A percentile compares a stretch with the other conserved stretches of the same genome.
Conservation (phyloP, 1,140 invertebrate species). For the Myzus persicae region DNA sequence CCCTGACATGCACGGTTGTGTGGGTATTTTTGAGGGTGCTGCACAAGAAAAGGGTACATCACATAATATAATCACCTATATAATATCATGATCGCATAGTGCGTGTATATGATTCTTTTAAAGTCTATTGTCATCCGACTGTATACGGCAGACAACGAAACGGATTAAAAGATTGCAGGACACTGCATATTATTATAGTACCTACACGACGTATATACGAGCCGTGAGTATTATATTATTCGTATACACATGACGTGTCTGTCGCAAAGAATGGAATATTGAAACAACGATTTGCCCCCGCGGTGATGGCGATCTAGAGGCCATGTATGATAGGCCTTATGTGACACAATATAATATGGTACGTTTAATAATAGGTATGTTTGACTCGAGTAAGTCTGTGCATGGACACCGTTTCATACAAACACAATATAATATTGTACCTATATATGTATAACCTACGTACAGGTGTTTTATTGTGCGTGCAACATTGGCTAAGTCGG, state of each 20-base stretch:
- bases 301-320: constrained; percentile 35
- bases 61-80: background rate
- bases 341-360: background rate
- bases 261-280: constrained; percentile 14
- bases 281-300: background rate
- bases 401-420: background rate
- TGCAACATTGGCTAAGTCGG: background rate
- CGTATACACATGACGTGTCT: background rate
- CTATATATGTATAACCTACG: too few relatives aligned
- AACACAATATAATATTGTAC: too few relatives aligned
- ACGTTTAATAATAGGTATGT: constrained; percentile 16
- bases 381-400: background rate
- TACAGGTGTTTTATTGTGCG: background rate
- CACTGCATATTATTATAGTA: background rate
- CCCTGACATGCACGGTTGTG: background rate
- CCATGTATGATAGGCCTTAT: background rate
- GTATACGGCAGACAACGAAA: background rate
- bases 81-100: background rate
- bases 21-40: background rate
- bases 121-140: background rate
- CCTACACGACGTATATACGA: background rate
- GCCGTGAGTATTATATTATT: constrained; percentile 3
- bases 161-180: constrained; percentile 17
- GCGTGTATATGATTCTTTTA: constrained; percentile 10
- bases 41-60: background rate